A percentile compares a stretch with the other conserved stretches of the same genome.
Evolutionary conservation across 2,888 invertebrate species (phyloP).

Genomic region (Scaptomyza polygonia): DNA sequence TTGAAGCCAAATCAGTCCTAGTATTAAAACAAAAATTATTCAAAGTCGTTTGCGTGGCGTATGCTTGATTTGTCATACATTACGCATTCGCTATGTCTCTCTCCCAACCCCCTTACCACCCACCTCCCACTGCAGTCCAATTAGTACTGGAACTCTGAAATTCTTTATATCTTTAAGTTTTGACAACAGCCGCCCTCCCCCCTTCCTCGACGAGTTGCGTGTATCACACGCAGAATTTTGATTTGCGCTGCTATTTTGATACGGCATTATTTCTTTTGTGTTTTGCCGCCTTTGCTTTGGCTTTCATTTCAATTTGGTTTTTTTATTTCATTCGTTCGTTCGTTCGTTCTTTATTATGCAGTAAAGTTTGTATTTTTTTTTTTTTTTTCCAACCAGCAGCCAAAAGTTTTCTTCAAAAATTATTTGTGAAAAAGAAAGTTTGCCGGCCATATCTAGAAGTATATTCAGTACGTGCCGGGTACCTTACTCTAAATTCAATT

Average conservation of each 20-base stretch:
- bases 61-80: conserved; percentile 72
- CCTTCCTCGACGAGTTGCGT: conserved; percentile 5
- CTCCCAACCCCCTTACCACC: too few species aligned
- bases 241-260: conserved; percentile 49
- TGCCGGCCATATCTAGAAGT: conserved; percentile 65
- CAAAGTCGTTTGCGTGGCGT: conserved; percentile 59
- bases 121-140: conserved; percentile 57
- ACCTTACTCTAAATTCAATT: conserved; percentile 76
- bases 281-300: conserved; percentile 24
- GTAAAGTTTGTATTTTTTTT: conserved; percentile 62
- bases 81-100: conserved; percentile 61
- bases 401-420: conserved; percentile 70
- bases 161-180: conserved; percentile 57
- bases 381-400: conserved; percentile 25
- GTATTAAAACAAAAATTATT: conserved; percentile 29
- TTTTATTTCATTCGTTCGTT: conserved; percentile 22
- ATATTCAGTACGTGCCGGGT: conserved; percentile 71
- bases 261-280: conserved; percentile 37
- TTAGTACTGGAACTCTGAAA: conserved; percentile 50
- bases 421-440: conserved; percentile 74
- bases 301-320: conserved; percentile 31
- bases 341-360: conserved; percentile 69
- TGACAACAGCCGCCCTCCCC: conserved; percentile 3
- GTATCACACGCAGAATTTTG: conserved; percentile 77
- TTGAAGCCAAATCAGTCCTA: conserved; percentile 17